Percentiles rank a stretch among this genome's conserved stretches.
Evolutionary conservation across 92 coral and sea anemone genomes (phyloP).

Genomic region (Hydrozoanthus gracilis): DNA sequence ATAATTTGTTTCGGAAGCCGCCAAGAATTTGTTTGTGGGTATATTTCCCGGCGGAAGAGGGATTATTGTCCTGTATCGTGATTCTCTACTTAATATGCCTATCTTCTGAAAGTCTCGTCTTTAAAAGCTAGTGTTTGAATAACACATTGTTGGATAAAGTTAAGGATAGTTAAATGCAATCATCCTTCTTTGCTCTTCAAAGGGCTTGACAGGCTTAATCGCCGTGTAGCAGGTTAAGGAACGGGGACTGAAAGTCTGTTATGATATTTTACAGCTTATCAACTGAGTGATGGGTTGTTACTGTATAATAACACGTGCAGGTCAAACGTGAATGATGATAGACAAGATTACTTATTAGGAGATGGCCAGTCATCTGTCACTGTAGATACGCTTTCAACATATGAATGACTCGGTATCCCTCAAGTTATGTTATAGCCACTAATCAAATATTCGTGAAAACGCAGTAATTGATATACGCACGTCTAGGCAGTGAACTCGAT

Average conservation of each 20-base stretch:
- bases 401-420: no score
- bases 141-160: not conserved
- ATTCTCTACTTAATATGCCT: conserved; percentile 21
- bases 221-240: not conserved
- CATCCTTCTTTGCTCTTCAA: not conserved
- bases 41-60: conserved; percentile 22
- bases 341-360: no score
- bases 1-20: not conserved
- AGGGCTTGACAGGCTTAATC: not conserved
- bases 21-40: not conserved
- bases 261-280: no score
- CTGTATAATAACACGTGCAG: no score
- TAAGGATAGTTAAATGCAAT: not conserved
- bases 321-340: no score
- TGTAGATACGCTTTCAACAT: no score
- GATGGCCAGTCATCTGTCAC: no score
- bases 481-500: no score
- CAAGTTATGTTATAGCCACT: no score
- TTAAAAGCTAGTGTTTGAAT: conserved; percentile 7
- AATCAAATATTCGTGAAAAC: no score
- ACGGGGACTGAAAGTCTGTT: conserved; percentile 14
- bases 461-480: no score
- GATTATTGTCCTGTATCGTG: not conserved
- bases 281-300: no score
- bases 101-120: conserved; percentile 16